Evolutionary conservation across 2,888 invertebrate genomes (phyloP), one percentile per base, ranked within the genome.

Genomic region (Mythimna ferrago): DNA sequence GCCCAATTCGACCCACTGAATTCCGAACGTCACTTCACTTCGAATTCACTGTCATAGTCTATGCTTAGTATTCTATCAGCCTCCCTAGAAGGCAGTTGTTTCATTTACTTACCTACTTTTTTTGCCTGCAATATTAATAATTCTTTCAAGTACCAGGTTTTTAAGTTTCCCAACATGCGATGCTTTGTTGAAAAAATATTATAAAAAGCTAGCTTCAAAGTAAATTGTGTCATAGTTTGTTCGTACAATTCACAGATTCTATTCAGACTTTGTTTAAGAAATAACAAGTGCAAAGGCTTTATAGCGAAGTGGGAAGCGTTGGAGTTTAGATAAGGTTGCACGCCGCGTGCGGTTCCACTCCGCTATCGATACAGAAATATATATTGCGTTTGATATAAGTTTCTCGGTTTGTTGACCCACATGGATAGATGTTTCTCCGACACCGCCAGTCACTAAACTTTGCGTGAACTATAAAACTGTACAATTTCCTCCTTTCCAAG

Each of bases 311-410:
- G 87, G 89, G 89, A 91, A 89, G 93, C 93, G 92, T 94, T 90
- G 93, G 91, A 91, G 91, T 89, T 83, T 87, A 92, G 93, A 92
- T 92, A 93, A 92, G 90, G 90, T 89, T 86, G 89, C 87, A 82
- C 71, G 82, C 83, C 81, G 86, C 87, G 83, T 89, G 89, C 89
- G 88, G 90, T 91, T 89, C 90, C 89, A 91, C 89, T 90, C 90
- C 84, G 87, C 87, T 91, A 92, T 92, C 89, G 90, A 89, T 89
- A 88, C 88, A 79, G 87, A 89, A 86, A 87, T 85, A 82, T 90
- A 86, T 89, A 88, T 84, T 88, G 88, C 87, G 68, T 84, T 89
- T 89, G 92, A 92, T 92, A 92, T 92, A 92, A 89, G 82, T 85
- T 89, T 78, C 88, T 87, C 82, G 86, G 92, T 92, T 92, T 91